phyloP scores from a whole-genome alignment of 2,888 invertebrate species.

The Blastobasis lacticolella region DNA sequence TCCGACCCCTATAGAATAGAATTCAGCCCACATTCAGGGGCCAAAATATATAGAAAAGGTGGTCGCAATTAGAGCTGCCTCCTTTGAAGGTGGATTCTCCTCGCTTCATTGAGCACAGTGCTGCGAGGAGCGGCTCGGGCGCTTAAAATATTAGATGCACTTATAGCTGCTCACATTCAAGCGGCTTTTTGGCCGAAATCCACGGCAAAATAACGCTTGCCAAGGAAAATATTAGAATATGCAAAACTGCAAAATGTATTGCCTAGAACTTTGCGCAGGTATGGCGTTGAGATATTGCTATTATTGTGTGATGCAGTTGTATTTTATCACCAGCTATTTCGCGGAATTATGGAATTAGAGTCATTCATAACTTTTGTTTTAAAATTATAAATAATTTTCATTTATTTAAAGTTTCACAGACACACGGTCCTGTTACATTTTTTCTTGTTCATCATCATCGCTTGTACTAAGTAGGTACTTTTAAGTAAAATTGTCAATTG shows the following conservation, averaged over 20 bases:
- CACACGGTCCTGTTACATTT: too few species aligned
- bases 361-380: too few species aligned
- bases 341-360: too few species aligned
- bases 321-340: too few species aligned
- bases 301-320: too few species aligned
- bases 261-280: too few species aligned
- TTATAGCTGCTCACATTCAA: neutral
- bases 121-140: slow-evolving; percentile 29
- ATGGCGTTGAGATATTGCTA: too few species aligned
- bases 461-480: too few species aligned
- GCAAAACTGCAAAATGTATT: neutral
- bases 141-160: slow-evolving; percentile 26
- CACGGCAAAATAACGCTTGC: neutral
- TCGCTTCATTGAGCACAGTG: slow-evolving; percentile 40
- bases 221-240: slow-evolving; percentile 1
- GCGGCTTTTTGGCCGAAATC: neutral
- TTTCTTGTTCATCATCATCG: too few species aligned
- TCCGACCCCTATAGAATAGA: slow-evolving; percentile 1
- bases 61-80: slow-evolving; percentile 35
- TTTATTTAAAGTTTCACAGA: too few species aligned
- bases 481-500: too few species aligned
- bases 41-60: slow-evolving; percentile 18
- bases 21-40: slow-evolving; percentile 16
- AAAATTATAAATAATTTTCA: too few species aligned
- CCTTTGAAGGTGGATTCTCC: slow-evolving; percentile 35